Evolutionary conservation across 2,113 vertebrate genomes (phyloP).

Genomic region (Ptilorrhoa leucosticta): DNA sequence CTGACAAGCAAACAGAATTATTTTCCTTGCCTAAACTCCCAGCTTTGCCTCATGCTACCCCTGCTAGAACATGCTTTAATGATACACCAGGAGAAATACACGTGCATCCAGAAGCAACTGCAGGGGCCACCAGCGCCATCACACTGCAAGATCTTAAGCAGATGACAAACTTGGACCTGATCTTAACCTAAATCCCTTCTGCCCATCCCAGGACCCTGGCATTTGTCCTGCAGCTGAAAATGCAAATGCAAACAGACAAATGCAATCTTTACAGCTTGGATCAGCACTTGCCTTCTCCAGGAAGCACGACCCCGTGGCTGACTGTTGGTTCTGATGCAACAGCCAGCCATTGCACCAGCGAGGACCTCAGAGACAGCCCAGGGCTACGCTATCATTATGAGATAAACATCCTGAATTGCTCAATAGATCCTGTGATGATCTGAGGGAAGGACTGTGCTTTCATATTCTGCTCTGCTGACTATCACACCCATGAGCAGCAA

Average conservation of each 20-base stretch:
- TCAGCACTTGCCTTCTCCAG: neutral
- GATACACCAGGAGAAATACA: neutral
- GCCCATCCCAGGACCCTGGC: neutral
- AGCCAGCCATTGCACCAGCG: neutral
- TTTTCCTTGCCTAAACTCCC: neutral
- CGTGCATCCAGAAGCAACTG: neutral
- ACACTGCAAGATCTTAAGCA: neutral
- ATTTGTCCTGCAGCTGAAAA: neutral
- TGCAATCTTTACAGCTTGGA: neutral
- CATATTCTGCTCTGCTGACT: neutral
- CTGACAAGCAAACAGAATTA: neutral
- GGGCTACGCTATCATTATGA: neutral
- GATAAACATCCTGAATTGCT: neutral
- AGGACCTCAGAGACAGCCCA: neutral
- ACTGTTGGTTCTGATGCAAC: neutral
- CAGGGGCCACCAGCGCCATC: neutral
- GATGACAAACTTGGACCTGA: neutral
- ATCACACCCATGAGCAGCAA: neutral
- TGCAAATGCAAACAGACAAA: neutral
- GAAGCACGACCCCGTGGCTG: neutral
- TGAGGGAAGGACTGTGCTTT: neutral
- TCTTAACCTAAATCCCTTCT: neutral
- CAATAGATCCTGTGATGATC: neutral
- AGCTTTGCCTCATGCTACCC: neutral
- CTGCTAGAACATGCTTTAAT: neutral